Evolutionary conservation across 1,140 invertebrate species (phyloP), one percentile per base, ranked within the genome.

Genomic region (Dreissena polymorpha): DNA sequence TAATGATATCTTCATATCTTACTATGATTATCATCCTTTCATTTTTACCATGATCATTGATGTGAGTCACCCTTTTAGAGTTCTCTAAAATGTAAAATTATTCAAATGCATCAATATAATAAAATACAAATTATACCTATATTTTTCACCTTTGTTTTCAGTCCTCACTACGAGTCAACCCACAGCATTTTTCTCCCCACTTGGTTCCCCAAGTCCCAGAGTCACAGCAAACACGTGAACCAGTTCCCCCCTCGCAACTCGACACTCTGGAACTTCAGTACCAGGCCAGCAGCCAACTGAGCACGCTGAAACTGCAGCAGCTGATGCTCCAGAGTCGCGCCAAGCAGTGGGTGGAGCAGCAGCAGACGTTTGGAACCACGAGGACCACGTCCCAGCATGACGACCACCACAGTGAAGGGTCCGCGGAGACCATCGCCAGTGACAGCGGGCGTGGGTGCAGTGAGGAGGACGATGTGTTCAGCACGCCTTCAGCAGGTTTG

Each of bases 321-420:
- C 63, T 77, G 73, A 75, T 83, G 39, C 18, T 83, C 27, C 81
- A 83, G 65, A 76, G 18, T n/a, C 72, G 81, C 27, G 81, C 81
- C n/a, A 74, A 83, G 71, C 73, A 83, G 55, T 83, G 81, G 81
- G 68, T 83, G 25, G 63, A 77, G 27, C 67, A 76, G 75, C 81
- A 83, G 60, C 72, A 76, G 16, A 18, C 57, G 10, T 60, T 60
- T 12, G 16, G 16, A 18, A n/a, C 57, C 2, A 2, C 16, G 16
- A 2, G 10, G 57, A n/a, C 21, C 2, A 23, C 16, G 6, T n/a
- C 57, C 16, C 21, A 23, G 6, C 76, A 68, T 29, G 81, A 74
- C 39, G 81, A 83, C 53, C 73, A 77, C 68, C 81, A 83, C 39
- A 83, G 81, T 14, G 73, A 83, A 16, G 74, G 73, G 29, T 83